Base-by-base conservation (phyloP, 2,797 vertebrate genomes). In the Gymnothorax javanicus region DNA sequence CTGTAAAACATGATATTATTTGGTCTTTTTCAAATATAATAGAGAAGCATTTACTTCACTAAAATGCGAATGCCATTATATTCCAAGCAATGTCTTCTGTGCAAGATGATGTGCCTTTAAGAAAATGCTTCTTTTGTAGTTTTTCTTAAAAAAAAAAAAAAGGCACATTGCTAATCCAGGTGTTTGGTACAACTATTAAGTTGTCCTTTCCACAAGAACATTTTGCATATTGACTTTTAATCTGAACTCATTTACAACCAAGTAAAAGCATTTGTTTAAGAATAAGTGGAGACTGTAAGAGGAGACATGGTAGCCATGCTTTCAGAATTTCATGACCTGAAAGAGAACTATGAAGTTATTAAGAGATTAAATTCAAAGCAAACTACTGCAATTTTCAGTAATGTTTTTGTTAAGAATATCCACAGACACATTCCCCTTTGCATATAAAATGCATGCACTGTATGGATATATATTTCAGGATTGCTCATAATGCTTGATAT, bases 21-120 rank as follows among this genome's bases (percentile, higher is more conserved):
- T 86, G 62, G 62, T 86, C 67, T 81, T 62, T 86, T 52, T 50
- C 20, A 82, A 7, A 56, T 52, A 56, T 3, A 81, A 17, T 93
- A 94, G 91, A 88, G 93, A 93, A 79, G 91, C 93, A 93, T 94
- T 95, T 95, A 94, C 91, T 87, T 73, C 90, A 93, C 91, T 92
- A 87, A 91, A 81, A 81, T 56, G 77, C 52, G 0, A 92, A 93
- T 93, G 93, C 93, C 91, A 92, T 93, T 91, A 92, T 94, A 94
- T 95, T 95, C 95, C 95, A 94, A 92, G 94, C 91, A 92, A 91
- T 54, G 43, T 79, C 43, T 81, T 81, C 77, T 81, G 77, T 87
- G 90, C 90, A 94, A 93, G 93, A 93, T 93, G 84, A 94, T 67
- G 93, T 96, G 94, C 95, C 95, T 96, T 96, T 92, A 94, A 92